Conservation (phyloP, 2,113 vertebrate genomes). For the Oryzias curvinotus region DNA sequence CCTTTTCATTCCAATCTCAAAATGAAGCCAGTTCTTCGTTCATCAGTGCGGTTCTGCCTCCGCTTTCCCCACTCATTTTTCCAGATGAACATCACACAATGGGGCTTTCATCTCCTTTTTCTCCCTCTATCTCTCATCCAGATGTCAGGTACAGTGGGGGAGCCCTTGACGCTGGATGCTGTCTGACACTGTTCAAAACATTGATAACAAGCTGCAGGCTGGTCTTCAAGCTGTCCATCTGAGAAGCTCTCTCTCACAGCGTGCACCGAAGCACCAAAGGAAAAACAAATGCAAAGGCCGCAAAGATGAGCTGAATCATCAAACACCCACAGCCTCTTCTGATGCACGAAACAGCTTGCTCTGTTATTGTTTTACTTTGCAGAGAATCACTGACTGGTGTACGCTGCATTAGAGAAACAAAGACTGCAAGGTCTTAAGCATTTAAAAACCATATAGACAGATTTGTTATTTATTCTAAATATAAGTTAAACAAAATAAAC, state of each 20-base stretch:
- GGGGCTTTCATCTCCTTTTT: slow-evolving; percentile 41
- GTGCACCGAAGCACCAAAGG: slow-evolving; percentile 13
- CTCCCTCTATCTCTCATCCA: slow-evolving; percentile 59
- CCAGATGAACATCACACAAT: slow-evolving; percentile 60
- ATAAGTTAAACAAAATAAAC: too few species aligned
- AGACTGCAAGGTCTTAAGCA: too few species aligned
- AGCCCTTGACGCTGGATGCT: slow-evolving; percentile 63
- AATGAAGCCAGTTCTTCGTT: slow-evolving; percentile 31
- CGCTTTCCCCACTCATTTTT: slow-evolving; percentile 51
- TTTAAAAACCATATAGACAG: too few species aligned
- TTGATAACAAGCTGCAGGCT: slow-evolving; percentile 69
- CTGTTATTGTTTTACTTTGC: too few species aligned
- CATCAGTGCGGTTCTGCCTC: slow-evolving; percentile 26
- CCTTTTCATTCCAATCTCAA: slow-evolving; percentile 45
- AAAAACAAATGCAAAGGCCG: background rate
- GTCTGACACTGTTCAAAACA: slow-evolving; percentile 81
- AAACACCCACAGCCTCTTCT: background rate
- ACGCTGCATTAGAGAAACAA: too few species aligned
- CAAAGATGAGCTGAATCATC: slow-evolving; percentile 12
- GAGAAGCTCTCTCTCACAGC: slow-evolving; percentile 34
- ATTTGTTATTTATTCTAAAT: too few species aligned
- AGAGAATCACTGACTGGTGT: too few species aligned
- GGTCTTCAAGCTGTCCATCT: slow-evolving; percentile 62
- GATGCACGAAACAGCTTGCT: too few species aligned
- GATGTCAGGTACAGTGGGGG: slow-evolving; percentile 76